A percentile compares a stretch with the other conserved stretches of the same genome.
Evolutionary conservation across 2,797 vertebrate species (phyloP).

Genomic region (Chloroceryle inda): DNA sequence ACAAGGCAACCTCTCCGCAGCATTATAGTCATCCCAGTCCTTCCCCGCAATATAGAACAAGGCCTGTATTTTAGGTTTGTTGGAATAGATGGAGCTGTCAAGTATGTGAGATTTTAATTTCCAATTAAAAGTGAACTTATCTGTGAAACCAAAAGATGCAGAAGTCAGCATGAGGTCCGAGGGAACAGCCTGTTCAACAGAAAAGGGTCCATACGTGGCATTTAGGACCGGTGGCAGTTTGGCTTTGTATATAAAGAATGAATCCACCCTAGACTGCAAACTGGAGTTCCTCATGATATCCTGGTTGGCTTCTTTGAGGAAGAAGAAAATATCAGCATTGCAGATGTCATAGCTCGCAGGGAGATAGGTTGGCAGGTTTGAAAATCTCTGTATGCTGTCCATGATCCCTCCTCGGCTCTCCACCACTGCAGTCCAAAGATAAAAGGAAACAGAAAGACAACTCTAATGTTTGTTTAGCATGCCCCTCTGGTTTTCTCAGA

Average conservation of each 20-base stretch:
- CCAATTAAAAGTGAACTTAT: conserved; percentile 90
- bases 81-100: conserved; percentile 85
- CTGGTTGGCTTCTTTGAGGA: conserved; percentile 93
- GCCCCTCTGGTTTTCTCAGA: neutral
- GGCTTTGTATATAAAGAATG: conserved; percentile 90
- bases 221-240: conserved; percentile 84
- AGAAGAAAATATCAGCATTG: conserved; percentile 88
- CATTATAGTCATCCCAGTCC: conserved; percentile 87
- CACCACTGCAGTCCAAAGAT: conserved; percentile 77
- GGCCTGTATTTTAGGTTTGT: conserved; percentile 91
- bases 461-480: neutral
- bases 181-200: conserved; percentile 84
- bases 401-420: conserved; percentile 77
- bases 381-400: conserved; percentile 85
- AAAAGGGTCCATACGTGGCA: conserved; percentile 91
- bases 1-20: conserved; percentile 86
- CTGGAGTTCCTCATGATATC: conserved; percentile 94
- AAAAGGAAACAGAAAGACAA: conserved; percentile 47
- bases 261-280: conserved; percentile 88
- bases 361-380: conserved; percentile 90
- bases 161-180: conserved; percentile 86
- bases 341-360: conserved; percentile 86
- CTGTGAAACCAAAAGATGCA: conserved; percentile 78
- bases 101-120: conserved; percentile 92
- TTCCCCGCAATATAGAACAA: conserved; percentile 91